Base-by-base conservation (phyloP, 2,797 vertebrate species). In the Aeoliscus strigatus region DNA sequence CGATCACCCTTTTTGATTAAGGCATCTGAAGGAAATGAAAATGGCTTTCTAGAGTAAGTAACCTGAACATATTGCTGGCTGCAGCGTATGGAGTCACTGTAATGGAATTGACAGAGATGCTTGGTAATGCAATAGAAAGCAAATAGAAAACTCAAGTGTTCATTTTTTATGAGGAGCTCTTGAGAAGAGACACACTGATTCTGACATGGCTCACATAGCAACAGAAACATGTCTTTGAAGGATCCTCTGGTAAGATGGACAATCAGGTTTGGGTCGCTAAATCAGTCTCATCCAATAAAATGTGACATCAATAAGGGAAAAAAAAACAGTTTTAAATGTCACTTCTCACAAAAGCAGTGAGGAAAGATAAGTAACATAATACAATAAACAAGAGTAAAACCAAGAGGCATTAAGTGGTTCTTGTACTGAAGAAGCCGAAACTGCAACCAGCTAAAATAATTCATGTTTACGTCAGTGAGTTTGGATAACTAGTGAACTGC, bases 1-100 rank as follows among this genome's bases (percentile, higher is more conserved):
- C 37, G 36, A 50, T 65, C 29, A 15, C 14, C n/a, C 27, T 44
- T 54, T 51, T 56, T 38, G 4, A 65, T 59, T 58, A n/a, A 13
- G 26, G 16, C 13, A 9, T 51, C 24, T 57, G 6, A 11, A 27
- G 43, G 36, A 55, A 43, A 37, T 36, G 14, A 62, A 10, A 34
- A 24, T 2, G 5, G 3, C 6, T 2, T 40, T 32, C 29, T 4
- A 17, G 35, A 14, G 8, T 3, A 18, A 14, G 33, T 38, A 27
- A 46, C 44, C 14, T 3, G 29, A 34, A 37, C 21, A 16, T 26
- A 16, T 18, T 39, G 39, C 32, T 41, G 11, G 14, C 18, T 23
- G 21, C 17, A 36, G 34, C 34, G n/a, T 23, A 37, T 37, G 7
- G 18, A 21, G 12, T 14, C 5, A 57, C 29, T 39, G 21, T 41